phyloP scores from a whole-genome alignment of 2,888 invertebrate species.

The Nephrotoma guestfalica region DNA sequence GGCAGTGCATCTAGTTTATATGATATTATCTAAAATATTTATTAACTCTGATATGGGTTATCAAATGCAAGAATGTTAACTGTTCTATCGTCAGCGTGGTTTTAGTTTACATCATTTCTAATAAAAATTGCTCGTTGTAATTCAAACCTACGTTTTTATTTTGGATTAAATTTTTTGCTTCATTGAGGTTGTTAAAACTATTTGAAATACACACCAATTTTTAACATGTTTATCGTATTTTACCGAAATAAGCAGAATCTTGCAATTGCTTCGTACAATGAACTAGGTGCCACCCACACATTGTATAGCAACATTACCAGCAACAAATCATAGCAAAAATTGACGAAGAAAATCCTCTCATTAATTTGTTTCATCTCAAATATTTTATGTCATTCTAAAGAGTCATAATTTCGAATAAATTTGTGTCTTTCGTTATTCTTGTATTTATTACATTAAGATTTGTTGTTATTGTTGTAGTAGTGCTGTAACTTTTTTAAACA shows the following conservation, averaged over 20 bases:
- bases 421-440: neutral
- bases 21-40: too few species aligned
- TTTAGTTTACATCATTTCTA: too few species aligned
- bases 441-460: too few species aligned
- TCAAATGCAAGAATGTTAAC: too few species aligned
- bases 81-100: too few species aligned
- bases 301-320: neutral
- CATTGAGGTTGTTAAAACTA: neutral
- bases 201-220: neutral
- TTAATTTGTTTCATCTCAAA: neutral
- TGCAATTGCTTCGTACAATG: neutral
- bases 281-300: neutral
- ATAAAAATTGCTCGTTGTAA: too few species aligned
- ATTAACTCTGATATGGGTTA: too few species aligned
- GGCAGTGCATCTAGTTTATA: too few species aligned
- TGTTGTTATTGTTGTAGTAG: too few species aligned
- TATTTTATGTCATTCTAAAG: neutral
- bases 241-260: neutral
- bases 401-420: neutral
- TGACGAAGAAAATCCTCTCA: neutral
- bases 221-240: neutral
- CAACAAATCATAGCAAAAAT: neutral
- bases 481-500: neutral
- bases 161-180: too few species aligned
- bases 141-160: too few species aligned